Evolutionary conservation across 1,140 invertebrate species (phyloP).

Genomic region (Daktulosphaira vitifoliae): DNA sequence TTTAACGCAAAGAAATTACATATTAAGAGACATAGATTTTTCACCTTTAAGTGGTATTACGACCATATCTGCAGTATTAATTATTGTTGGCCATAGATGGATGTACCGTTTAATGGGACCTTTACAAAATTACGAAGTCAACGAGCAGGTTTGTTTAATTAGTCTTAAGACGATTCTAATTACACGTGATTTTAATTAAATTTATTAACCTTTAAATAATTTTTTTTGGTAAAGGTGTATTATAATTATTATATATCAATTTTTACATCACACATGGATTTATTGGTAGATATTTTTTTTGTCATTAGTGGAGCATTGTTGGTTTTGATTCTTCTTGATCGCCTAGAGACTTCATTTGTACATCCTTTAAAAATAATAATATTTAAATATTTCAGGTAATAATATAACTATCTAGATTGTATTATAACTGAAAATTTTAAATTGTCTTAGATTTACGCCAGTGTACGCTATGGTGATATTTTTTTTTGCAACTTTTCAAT

Average conservation of each 20-base stretch:
- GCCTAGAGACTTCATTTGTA: too few relatives aligned
- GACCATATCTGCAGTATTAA: too few relatives aligned
- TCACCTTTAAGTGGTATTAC: slow-evolving; percentile 35
- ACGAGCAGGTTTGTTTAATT: slow-evolving; percentile 45
- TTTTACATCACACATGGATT: too few relatives aligned
- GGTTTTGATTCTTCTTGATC: slow-evolving; percentile 48
- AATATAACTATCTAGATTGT: slow-evolving; percentile 41
- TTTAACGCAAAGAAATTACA: too few relatives aligned
- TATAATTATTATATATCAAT: too few relatives aligned
- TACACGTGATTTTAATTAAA: too few relatives aligned
- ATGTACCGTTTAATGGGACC: slow-evolving; percentile 38
- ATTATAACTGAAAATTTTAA: too few relatives aligned
- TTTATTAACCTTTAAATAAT: too few relatives aligned
- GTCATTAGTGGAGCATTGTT: slow-evolving; percentile 53
- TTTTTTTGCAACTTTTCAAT: slow-evolving; percentile 44
- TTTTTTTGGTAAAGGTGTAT: too few relatives aligned
- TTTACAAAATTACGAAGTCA: slow-evolving; percentile 46
- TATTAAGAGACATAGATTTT: slow-evolving; percentile 36
- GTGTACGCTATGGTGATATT: slow-evolving; percentile 46
- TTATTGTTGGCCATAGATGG: slow-evolving; percentile 37
- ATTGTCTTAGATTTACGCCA: too few relatives aligned
- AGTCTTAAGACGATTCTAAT: too few relatives aligned
- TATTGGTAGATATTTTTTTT: slow-evolving; percentile 54
- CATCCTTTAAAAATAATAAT: slow-evolving; percentile 35
- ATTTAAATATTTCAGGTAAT: slow-evolving; percentile 37